phyloP scores from a whole-genome alignment of 2,888 invertebrate species.

The Sphinx pinastri region DNA sequence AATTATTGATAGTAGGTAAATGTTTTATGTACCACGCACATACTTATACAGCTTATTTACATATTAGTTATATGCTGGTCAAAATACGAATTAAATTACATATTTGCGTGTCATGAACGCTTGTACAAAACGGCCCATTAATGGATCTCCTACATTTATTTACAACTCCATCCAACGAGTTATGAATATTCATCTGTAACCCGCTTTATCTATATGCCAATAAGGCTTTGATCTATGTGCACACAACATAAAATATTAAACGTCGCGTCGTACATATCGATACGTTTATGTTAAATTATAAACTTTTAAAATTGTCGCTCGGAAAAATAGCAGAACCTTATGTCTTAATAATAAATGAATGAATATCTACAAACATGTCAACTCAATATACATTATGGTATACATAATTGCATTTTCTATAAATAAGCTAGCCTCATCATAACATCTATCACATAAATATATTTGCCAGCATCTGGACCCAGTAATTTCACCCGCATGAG shows the following conservation, averaged over 20 bases:
- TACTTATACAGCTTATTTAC: slow-evolving; percentile 17
- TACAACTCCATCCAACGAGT: slow-evolving; percentile 67
- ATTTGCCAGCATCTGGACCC: slow-evolving; percentile 8
- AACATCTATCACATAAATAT: background rate
- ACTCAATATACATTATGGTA: background rate
- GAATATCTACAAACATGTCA: background rate
- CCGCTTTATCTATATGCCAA: slow-evolving; percentile 61
- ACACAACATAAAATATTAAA: slow-evolving; percentile 38
- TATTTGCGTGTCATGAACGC: slow-evolving; percentile 36
- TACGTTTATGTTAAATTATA: slow-evolving; percentile 8
- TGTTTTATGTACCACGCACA: slow-evolving; percentile 10
- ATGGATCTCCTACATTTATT: slow-evolving; percentile 67
- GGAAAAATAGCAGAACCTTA: slow-evolving; percentile 9
- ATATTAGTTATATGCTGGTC: slow-evolving; percentile 31
- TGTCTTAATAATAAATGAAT: background rate
- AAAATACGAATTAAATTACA: slow-evolving; percentile 42
- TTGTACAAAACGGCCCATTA: slow-evolving; percentile 52
- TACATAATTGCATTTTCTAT: slow-evolving; percentile 17
- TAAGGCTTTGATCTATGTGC: slow-evolving; percentile 58
- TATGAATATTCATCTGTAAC: slow-evolving; percentile 69
- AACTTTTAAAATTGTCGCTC: slow-evolving; percentile 16
- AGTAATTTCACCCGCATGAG: background rate
- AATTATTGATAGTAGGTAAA: slow-evolving; percentile 28
- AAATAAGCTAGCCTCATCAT: background rate
- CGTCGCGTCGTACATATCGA: slow-evolving; percentile 25